Evolutionary conservation across 2,888 invertebrate genomes (phyloP), one percentile per base, ranked within the genome.

Genomic region (Oxycera nigricornis): DNA sequence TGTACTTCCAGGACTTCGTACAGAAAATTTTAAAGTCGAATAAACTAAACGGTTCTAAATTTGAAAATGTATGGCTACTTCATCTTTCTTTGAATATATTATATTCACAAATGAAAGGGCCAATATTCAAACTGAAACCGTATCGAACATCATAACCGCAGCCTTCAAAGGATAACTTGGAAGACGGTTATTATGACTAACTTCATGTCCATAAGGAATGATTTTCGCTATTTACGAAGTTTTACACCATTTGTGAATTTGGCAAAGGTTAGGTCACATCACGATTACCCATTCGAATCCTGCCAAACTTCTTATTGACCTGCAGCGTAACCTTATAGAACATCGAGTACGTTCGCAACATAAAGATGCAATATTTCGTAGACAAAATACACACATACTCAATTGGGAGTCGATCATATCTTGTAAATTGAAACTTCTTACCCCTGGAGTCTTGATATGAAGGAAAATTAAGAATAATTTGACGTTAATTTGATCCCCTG

Each of bases 381-480:
- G 22, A 30, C 28, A 59, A 6, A 17, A 59, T 59, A 59, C 30
- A 26, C 30, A 14, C 30, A 59, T 30, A 30, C 30, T 14, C 59
- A 28, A 11, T 59, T 26, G 30, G 30, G 30, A 31, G 62, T 62
- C 62, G 31, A 62, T 62, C 62, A 62, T 31, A 59, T 59, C 59
- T 59, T 35, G 65, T 65, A 6, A 70, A 70, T 70, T 70, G 57
- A 57, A 72, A 72, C 57, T 41, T 65, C 46, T 24, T 24, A 28
- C 59, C 72, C 72, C 72, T 14, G 4, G 41, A 41, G 72, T 55
- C 55, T 20, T 57, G 61, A 70, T 57, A 73, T 30, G 74, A 46
- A 74, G 59, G 62, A 73, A 76, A 76, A 76, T 73, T 75, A 75
- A 75, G 75, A 74, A 76, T 75, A 76, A 76, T 76, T 74, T 76